Base-by-base conservation (phyloP, 2,113 vertebrate genomes). In the Istiophorus platypterus region DNA sequence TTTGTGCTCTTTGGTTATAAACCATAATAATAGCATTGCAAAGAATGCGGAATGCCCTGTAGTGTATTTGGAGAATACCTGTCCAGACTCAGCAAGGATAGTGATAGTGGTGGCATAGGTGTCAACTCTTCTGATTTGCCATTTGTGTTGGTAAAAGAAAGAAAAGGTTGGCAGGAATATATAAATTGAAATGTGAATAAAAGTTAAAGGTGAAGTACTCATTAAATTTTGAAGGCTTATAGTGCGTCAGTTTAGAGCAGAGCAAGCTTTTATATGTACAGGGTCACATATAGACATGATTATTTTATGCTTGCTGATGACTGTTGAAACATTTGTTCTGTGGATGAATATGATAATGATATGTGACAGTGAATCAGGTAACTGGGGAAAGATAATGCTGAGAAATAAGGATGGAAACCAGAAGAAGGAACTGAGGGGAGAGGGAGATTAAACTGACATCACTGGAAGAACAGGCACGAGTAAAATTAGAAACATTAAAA, bases 401-500 rank as follows among this genome's bases (percentile, higher is more conserved):
- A 2, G 22, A 57, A 24, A 42, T 27, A 14, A 67, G 13, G 66
- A 67, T 37, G 3, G 24, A 62, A 56, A 65, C 4, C 34, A 24
- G 47, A 62, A 13, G 24, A 65, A 15, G 42, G n/a, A 56, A 41
- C 20, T 51, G 39, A 71, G 3, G 14, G 15, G 59, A 57, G 47
- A 62, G 20, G 2, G 20, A 24, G 24, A 61, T 61, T 8, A 47
- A 65, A 56, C 45, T 76, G 42, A 29, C 49, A 72, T 79, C 26
- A 64, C 1, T 72, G 7, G 13, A 79, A 72, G 39, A 72, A n/a
- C n/a, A n/a, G 65, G 34, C 42, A 62, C 18, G 24, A 54, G 27
- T 78, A 78, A 54, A 81, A 73, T 69, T 54, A 82, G 49, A 0
- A 71, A 29, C 29, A 57, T 49, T 34, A 18, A 71, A 71, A 83